phyloP scores from a whole-genome alignment of 2,888 invertebrate genomes.

The Brachypterus glaber region DNA sequence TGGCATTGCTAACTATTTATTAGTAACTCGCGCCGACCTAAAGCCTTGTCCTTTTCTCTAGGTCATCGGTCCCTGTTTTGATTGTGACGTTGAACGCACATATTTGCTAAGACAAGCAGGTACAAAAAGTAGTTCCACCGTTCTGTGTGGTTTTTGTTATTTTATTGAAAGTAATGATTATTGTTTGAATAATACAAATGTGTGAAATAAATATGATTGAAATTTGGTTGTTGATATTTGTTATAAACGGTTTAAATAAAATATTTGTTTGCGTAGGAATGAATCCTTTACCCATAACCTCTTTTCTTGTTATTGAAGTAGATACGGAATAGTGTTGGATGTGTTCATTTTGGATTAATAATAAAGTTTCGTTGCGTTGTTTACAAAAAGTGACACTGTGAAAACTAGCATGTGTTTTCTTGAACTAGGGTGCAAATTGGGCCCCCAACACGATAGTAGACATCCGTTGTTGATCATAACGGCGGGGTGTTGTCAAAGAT shows the following conservation, averaged over 20 bases:
- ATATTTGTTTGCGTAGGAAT: constrained; percentile 50
- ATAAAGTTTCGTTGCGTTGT: constrained; percentile 40
- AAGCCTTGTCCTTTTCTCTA: no score
- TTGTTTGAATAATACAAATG: no score
- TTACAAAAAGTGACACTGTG: constrained; percentile 36
- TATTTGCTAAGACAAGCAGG: no score
- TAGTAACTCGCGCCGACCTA: no score
- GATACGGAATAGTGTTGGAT: constrained; percentile 65
- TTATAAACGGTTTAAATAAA: constrained; percentile 26
- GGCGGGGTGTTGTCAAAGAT: constrained; percentile 54
- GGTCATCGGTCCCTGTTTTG: no score
- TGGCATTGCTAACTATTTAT: no score
- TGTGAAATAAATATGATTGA: no score
- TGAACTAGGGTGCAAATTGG: constrained; percentile 37
- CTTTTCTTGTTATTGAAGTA: constrained; percentile 67
- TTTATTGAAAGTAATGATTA: no score
- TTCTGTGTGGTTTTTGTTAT: no score
- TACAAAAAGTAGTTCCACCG: no score
- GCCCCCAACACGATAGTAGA: constrained; percentile 40
- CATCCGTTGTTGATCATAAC: constrained; percentile 40
- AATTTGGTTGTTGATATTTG: no score
- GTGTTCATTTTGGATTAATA: constrained; percentile 45
- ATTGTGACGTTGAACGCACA: no score
- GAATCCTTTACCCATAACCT: constrained; percentile 67
- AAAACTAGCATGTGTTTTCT: constrained; percentile 44